Base-by-base conservation (phyloP, 2,113 vertebrate genomes). In the Chaenogobius annularis region DNA sequence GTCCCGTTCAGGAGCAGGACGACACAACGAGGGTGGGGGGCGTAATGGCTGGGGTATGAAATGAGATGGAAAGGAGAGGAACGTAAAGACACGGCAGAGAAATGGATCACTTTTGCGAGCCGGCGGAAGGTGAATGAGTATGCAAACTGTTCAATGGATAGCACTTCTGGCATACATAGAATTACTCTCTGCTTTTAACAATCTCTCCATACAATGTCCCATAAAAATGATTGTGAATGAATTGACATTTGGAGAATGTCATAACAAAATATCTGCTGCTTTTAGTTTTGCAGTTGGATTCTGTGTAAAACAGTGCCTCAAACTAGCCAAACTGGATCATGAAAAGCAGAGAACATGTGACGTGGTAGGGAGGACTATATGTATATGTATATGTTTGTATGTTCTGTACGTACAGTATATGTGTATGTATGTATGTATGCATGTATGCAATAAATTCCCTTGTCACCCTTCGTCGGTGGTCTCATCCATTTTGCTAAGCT, bases 1-100 rank as follows among this genome's bases (percentile, higher is more conserved):
- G 83, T 87, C 78, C 83, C 68, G 79, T 82, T 91, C 83, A 71
- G 77, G 78, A 86, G 81, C 80, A 83, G 84, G 75, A 78, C 68
- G 83, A 69, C 82, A 85, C 80, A 19, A 77, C 72, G 78, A 74
- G 79, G 72, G 71, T 78, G 84, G 77, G 82, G 74, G 75, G 82
- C 83, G 26, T 90, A 89, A 90, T 90, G 88, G 89, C 87, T 79
- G 70, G 82, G 83, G 80, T 81, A 87, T 86, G 87, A 90, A 85
- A 89, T 89, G 85, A 88, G 90, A 91, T 86, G 82, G 82, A 81
- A 35, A 63, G 84, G 77, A 83, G 80, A 79, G 62, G 77, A 80
- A 87, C 12, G 72, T 74, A 78, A 81, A 88, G 75, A 82, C 75
- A 83, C 56, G 71, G 62, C 74, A 75, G 80, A 81, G 84, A 74